Percentiles rank a stretch among this genome's conserved stretches.
These are phyloP conservation scores for Perca flavescens DNA, from an alignment of 2,113 vertebrate genomes.

Conservation along the genomic window DNA sequence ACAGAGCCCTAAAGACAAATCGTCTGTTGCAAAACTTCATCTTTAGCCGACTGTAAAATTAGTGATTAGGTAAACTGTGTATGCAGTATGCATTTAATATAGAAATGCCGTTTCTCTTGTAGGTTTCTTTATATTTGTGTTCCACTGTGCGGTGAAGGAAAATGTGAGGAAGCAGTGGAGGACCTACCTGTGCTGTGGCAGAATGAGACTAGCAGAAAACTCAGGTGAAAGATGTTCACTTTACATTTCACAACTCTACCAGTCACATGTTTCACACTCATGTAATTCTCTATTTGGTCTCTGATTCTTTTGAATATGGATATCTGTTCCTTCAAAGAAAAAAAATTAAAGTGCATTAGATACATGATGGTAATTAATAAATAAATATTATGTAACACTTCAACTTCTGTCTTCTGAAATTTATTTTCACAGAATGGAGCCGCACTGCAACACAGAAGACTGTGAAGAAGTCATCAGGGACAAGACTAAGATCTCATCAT, in stretches of 20 bases:
- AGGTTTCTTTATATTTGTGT: constrained; percentile 98
- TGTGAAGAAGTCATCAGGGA: constrained; percentile 56
- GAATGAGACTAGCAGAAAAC: constrained; percentile 90
- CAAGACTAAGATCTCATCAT: constrained; percentile 51
- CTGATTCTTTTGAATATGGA: background rate
- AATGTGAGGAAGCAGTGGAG: constrained; percentile 95
- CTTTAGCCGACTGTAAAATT: background rate
- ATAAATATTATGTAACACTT: background rate
- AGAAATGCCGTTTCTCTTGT: constrained; percentile 25
- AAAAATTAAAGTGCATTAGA: background rate
- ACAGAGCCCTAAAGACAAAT: background rate
- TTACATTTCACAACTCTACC: background rate
- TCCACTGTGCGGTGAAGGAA: constrained; percentile 94
- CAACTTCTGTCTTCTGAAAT: background rate
- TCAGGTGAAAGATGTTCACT: constrained; percentile 83
- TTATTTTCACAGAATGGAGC: constrained; percentile 82
- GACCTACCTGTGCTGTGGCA: constrained; percentile 93
- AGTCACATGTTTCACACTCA: background rate
- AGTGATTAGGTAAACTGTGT: background rate
- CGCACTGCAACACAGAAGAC: constrained; percentile 82
- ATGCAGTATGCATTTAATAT: background rate
- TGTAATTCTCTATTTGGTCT: background rate
- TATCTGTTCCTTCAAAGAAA: background rate
- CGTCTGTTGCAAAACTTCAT: background rate
- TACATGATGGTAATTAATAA: background rate